Conservation (phyloP, 1,140 invertebrate species). For the Saxidomus purpurata region DNA sequence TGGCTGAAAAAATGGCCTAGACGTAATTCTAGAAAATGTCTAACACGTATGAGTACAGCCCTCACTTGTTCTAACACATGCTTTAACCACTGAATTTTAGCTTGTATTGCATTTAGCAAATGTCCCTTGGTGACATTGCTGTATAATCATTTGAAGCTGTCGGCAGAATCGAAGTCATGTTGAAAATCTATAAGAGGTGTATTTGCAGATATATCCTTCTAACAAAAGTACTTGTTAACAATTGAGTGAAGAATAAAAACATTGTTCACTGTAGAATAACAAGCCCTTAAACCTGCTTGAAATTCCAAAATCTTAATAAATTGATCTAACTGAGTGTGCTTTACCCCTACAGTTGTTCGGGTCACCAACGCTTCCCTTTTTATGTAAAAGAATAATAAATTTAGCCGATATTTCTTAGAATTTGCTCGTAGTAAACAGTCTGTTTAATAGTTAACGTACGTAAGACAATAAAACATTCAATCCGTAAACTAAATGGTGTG, state of each 20-base stretch:
- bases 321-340: neutral
- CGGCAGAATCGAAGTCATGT: neutral
- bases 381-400: slow-evolving; percentile 17
- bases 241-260: neutral
- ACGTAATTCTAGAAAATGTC: neutral
- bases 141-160: neutral
- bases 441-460: neutral
- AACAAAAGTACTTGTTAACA: neutral
- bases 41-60: neutral
- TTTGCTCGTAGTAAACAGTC: neutral
- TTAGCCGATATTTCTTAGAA: neutral
- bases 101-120: neutral
- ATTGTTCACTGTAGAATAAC: neutral
- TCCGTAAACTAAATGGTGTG: neutral
- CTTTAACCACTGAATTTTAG: neutral
- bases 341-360: neutral
- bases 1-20: neutral
- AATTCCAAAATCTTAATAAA: neutral
- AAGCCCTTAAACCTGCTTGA: neutral
- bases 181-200: neutral
- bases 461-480: neutral
- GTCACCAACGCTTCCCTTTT: neutral
- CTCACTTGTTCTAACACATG: neutral
- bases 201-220: neutral
- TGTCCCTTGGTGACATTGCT: neutral